These are phyloP conservation scores for Pterophyllum scalare DNA, from an alignment of 2,113 vertebrate species.

Conservation along the genomic window DNA sequence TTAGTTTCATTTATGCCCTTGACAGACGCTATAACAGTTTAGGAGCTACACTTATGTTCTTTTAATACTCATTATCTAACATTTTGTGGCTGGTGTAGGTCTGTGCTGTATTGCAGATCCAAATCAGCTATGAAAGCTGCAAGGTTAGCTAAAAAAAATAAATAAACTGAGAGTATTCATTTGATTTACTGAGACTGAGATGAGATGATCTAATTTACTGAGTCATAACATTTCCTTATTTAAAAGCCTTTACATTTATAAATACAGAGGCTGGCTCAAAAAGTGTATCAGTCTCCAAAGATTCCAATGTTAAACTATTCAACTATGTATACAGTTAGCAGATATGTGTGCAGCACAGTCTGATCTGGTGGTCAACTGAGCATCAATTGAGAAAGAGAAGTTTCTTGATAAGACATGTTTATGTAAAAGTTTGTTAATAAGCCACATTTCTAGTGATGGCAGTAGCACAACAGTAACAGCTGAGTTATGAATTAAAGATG, in stretches of 20 bases:
- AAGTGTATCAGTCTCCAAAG: neutral
- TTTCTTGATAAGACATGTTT: neutral
- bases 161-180: neutral
- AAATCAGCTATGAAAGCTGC: neutral
- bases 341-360: neutral
- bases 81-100: too few species aligned
- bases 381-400: neutral
- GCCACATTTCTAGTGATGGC: too few species aligned
- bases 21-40: too few species aligned
- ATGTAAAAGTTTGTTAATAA: neutral
- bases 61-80: too few species aligned
- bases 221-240: too few species aligned
- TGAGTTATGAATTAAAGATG: too few species aligned
- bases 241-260: too few species aligned
- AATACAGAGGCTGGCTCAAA: neutral
- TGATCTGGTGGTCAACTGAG: neutral
- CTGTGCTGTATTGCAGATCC: neutral
- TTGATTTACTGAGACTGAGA: neutral
- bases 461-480: too few species aligned
- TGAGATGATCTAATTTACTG: too few species aligned
- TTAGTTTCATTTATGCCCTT: too few species aligned
- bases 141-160: neutral
- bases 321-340: neutral
- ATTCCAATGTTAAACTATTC: neutral
- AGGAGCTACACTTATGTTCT: too few species aligned